A percentile compares a stretch with the other conserved stretches of the same genome.
These are phyloP conservation scores for Bemisia tabaci DNA, from an alignment of 1,140 invertebrate species.

Conservation along the genomic window DNA sequence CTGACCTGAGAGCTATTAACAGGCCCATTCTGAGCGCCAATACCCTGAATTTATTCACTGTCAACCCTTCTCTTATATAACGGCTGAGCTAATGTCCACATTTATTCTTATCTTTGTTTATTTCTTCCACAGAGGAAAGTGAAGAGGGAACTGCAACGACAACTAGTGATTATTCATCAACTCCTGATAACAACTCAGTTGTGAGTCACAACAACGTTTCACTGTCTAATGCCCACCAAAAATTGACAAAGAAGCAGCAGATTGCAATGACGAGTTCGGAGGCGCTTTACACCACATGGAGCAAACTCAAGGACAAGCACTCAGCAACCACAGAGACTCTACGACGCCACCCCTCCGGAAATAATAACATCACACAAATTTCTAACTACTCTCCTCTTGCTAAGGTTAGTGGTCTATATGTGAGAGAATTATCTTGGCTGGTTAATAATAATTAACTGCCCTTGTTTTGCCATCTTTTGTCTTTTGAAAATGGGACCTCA, in stretches of 20 bases:
- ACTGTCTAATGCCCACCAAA: not conserved
- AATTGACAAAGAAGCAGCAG: not conserved
- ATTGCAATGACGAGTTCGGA: constrained; percentile 66
- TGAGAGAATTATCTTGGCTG: no score
- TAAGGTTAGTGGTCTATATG: no score
- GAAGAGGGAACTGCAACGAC: not conserved
- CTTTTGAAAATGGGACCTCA: no score
- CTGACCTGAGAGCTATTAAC: no score
- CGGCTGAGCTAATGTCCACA: no score
- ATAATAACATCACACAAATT: constrained; percentile 48
- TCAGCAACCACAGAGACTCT: constrained; percentile 27
- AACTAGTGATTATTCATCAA: not conserved
- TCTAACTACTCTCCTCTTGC: constrained; percentile 5
- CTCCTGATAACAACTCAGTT: not conserved
- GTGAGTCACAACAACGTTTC: not conserved
- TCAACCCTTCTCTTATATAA: no score
- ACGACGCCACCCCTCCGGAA: constrained; percentile 56
- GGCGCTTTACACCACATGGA: constrained; percentile 66
- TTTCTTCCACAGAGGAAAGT: not conserved
- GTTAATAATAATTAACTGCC: no score
- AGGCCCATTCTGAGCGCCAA: no score
- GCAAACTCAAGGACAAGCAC: constrained; percentile 52
- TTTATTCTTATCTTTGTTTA: not conserved
- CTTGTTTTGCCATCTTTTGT: no score
- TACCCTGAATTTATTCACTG: no score